Base-by-base conservation (phyloP, 2,797 vertebrate species). In the Gadopsis marmoratus region DNA sequence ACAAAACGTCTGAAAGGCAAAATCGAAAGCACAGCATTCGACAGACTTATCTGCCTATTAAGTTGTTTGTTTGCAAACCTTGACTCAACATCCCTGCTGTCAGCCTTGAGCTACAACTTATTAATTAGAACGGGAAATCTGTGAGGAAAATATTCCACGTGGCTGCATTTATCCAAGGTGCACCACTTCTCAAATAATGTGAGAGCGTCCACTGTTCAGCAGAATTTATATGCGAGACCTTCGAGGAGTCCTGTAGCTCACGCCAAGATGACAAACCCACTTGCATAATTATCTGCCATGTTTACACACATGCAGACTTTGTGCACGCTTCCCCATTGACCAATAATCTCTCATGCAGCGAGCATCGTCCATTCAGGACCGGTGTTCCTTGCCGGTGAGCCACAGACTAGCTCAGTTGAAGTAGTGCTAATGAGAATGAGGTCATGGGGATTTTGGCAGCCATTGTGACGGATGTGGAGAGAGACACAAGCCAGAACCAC, bases 371-470 rank as follows among this genome's bases (percentile, higher is more conserved):
- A 65, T 87, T 82, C 74, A 76, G 63, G 48, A 58, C 21, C 51
- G 1, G 26, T 19, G 73, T 45, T 70, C 54, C 63, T 74, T 35
- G 17, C 45, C 59, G 29, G 43, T 55, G 80, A 82, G 75, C 84
- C 75, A 50, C 79, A 70, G 84, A 65, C 71, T 50, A 54, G 47
- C 68, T 84, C 64, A 60, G 58, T 53, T 66, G 60, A 79, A 78
- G 84, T 76, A 29, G 72, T 37, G 80, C 81, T 90, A 91, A 92
- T 90, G 91, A 91, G 88, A 93, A 88, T 86, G 88, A 92, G 86
- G 90, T 90, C 88, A 91, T 86, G 78, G 88, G 74, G 86, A 89
- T 78, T 87, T 76, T 90, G 89, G 86, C 85, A 86, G 75, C 69
- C 70, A 83, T 84, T 89, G 87, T 79, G 79, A 86, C 21, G 67